A percentile compares a stretch with the other conserved stretches of the same genome.
phyloP scores from a whole-genome alignment of 2,113 vertebrate genomes.

The Peromyscus californicus region DNA sequence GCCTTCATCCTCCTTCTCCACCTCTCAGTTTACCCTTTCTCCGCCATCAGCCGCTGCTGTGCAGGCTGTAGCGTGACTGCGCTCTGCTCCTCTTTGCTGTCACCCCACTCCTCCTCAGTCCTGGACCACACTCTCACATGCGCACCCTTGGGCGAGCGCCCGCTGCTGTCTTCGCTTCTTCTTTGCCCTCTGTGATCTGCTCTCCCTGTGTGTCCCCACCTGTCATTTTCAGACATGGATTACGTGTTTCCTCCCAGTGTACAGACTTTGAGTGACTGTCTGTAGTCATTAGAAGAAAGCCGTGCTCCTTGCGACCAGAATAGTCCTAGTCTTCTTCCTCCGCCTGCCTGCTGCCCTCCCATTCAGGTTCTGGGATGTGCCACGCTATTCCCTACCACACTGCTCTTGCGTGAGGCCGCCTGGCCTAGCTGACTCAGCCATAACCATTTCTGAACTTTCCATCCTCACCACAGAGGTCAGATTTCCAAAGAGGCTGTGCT shows the following conservation, averaged over 20 bases:
- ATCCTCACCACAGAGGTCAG: constrained; percentile 7
- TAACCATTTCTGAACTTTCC: constrained; percentile 5
- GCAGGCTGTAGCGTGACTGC: not conserved
- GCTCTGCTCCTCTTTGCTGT: no score
- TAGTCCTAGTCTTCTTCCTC: not conserved
- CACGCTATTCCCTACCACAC: not conserved
- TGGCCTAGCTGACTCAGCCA: not conserved
- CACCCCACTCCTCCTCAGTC: not conserved
- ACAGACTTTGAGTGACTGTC: not conserved
- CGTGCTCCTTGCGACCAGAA: not conserved
- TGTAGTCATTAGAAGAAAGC: constrained; percentile 19
- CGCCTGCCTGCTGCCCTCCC: not conserved
- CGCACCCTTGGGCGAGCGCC: no score
- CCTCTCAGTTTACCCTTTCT: not conserved
- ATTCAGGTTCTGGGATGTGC: not conserved
- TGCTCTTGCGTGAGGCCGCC: not conserved
- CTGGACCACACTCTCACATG: not conserved
- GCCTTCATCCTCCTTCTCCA: not conserved
- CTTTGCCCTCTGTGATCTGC: not conserved
- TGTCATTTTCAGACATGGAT: not conserved
- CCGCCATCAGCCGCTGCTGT: not conserved
- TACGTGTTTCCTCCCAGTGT: not conserved
- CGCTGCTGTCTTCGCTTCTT: not conserved
- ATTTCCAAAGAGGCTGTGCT: not conserved
- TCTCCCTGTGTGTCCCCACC: not conserved